A percentile compares a stretch with the other conserved stretches of the same genome.
Conservation (phyloP, 2,113 vertebrate genomes). For the Leptosomus discolor region DNA sequence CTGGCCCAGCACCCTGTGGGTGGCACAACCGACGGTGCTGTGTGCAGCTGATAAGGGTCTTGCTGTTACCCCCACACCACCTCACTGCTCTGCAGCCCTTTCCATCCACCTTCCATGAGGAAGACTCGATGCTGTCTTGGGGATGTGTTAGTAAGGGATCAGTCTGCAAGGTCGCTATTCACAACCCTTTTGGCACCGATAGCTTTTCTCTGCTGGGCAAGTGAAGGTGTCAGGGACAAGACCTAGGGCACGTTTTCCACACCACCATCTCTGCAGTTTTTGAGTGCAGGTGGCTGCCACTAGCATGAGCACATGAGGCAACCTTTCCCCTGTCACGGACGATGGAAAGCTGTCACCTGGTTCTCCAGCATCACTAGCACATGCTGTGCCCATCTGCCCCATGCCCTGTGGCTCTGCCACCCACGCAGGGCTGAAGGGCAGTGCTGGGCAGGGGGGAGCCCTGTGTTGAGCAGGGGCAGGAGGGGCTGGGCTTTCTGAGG, state of each 20-base stretch:
- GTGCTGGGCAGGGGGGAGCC: neutral
- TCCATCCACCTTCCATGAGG: neutral
- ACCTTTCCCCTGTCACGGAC: neutral
- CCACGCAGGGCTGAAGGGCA: neutral
- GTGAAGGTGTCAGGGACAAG: neutral
- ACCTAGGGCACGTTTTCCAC: neutral
- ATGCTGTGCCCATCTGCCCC: neutral
- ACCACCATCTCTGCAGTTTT: neutral
- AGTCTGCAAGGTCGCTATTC: neutral
- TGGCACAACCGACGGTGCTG: fast-evolving
- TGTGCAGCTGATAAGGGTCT: neutral
- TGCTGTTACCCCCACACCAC: neutral
- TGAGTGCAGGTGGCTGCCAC: neutral
- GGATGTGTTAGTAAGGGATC: neutral
- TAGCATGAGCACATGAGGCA: neutral
- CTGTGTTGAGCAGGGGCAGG: neutral
- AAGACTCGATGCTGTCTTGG: neutral
- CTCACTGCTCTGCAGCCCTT: neutral
- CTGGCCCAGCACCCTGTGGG: neutral
- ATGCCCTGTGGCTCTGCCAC: neutral
- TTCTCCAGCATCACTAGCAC: neutral
- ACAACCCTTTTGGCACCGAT: neutral
- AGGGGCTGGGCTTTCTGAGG: neutral
- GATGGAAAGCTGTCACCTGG: neutral
- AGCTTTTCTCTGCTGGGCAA: neutral